Percentiles rank a stretch among this genome's conserved stretches.
These are phyloP conservation scores for Tridacna crocea DNA, from an alignment of 2,888 invertebrate genomes.

Conservation along the genomic window DNA sequence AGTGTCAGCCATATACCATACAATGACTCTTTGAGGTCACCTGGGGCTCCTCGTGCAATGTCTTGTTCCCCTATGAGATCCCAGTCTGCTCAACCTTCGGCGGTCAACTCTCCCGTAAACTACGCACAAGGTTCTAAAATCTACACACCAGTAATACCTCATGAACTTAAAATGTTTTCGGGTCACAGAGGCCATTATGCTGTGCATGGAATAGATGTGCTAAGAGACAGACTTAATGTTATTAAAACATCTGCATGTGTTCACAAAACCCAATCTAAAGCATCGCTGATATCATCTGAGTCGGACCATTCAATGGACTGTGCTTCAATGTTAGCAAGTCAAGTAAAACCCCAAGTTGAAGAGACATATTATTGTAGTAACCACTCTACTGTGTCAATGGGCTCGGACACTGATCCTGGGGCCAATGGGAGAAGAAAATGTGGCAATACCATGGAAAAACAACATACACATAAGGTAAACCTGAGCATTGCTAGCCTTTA, in stretches of 20 bases:
- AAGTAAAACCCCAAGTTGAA: slow-evolving; percentile 63
- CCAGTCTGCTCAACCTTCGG: slow-evolving; percentile 55
- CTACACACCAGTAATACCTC: slow-evolving; percentile 70
- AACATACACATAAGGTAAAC: slow-evolving; percentile 59
- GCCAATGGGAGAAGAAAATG: slow-evolving; percentile 60
- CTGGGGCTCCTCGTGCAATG: slow-evolving; percentile 69
- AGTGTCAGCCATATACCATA: slow-evolving; percentile 78
- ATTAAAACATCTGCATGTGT: slow-evolving; percentile 67
- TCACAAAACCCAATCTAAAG: slow-evolving; percentile 74
- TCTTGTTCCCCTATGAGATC: slow-evolving; percentile 69
- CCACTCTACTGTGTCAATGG: slow-evolving; percentile 76
- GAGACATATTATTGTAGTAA: slow-evolving; percentile 73
- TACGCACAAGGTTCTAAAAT: slow-evolving; percentile 60
- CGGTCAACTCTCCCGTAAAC: slow-evolving; percentile 65
- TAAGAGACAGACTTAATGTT: slow-evolving; percentile 62
- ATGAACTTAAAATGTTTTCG: slow-evolving; percentile 64
- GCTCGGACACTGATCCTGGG: slow-evolving; percentile 74
- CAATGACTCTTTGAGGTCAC: slow-evolving; percentile 62
- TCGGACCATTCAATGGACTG: slow-evolving; percentile 78
- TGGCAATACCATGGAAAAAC: slow-evolving; percentile 61
- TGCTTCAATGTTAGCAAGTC: slow-evolving; percentile 56
- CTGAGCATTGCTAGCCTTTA: too few relatives aligned
- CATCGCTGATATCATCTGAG: slow-evolving; percentile 76
- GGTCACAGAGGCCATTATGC: slow-evolving; percentile 58
- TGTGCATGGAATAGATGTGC: slow-evolving; percentile 58